phyloP scores from a whole-genome alignment of 2,888 invertebrate species.

The Antitype chi region DNA sequence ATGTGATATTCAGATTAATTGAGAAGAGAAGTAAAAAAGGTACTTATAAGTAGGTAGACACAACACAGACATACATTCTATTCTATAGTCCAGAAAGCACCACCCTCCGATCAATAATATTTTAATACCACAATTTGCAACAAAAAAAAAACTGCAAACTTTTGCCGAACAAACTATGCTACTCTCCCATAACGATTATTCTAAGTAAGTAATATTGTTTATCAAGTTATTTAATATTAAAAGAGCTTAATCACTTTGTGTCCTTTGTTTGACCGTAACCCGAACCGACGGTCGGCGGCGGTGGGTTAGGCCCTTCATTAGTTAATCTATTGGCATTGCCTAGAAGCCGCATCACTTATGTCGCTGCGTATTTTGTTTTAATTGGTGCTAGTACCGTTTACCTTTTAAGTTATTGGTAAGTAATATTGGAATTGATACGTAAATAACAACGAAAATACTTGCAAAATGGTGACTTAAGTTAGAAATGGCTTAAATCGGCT shows the following conservation, averaged over 20 bases:
- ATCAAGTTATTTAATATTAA: slow-evolving; percentile 62
- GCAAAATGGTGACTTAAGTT: background rate
- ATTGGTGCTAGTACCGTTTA: slow-evolving; percentile 27
- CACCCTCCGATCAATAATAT: background rate
- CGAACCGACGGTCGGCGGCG: slow-evolving; percentile 27
- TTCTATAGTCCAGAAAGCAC: background rate
- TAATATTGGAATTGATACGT: slow-evolving; percentile 13
- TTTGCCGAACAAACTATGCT: too few relatives aligned
- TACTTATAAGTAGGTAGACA: background rate
- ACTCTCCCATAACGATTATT: slow-evolving; percentile 2
- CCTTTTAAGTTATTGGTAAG: slow-evolving; percentile 31
- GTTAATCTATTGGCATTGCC: slow-evolving; percentile 75
- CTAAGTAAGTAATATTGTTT: slow-evolving; percentile 44
- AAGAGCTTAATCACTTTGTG: slow-evolving; percentile 71
- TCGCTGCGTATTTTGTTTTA: slow-evolving; percentile 48
- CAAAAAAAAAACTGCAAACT: background rate
- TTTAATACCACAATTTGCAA: background rate
- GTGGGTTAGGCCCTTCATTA: slow-evolving; percentile 74
- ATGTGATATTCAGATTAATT: background rate
- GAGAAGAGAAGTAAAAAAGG: background rate
- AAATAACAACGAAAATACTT: background rate
- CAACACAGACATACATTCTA: background rate
- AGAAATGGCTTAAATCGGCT: background rate
- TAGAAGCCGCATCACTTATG: slow-evolving; percentile 1
- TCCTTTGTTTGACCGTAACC: slow-evolving; percentile 59